Percentiles rank a stretch among this genome's conserved stretches.
These are phyloP conservation scores for Brachyistius frenatus DNA, from an alignment of 2,113 vertebrate species.

Conservation along the genomic window DNA sequence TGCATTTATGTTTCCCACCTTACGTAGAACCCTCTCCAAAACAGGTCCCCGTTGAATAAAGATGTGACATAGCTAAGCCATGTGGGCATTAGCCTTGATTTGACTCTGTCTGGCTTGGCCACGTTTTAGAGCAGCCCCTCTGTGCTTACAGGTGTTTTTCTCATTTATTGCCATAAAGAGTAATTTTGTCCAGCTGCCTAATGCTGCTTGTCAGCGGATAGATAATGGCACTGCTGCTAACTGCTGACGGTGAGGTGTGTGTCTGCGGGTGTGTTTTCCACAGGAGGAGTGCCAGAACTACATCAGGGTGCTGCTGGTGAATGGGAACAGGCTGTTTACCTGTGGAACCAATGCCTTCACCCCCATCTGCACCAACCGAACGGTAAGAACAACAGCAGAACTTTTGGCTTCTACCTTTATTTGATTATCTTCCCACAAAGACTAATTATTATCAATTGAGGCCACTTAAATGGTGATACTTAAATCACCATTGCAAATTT, in stretches of 20 bases:
- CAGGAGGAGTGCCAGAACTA: conserved; percentile 99
- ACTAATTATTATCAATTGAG: too few species aligned
- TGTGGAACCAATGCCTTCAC: conserved; percentile 98
- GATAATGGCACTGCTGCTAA: conserved; percentile 48
- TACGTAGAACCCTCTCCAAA: conserved; percentile 52
- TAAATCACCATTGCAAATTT: too few species aligned
- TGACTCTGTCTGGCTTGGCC: conserved; percentile 62
- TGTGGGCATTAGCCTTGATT: conserved; percentile 73
- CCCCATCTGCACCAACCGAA: conserved; percentile 96
- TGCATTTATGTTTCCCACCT: conserved; percentile 54
- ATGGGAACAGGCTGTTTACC: conserved; percentile 92
- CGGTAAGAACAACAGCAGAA: conserved; percentile 82
- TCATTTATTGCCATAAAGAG: conserved; percentile 63
- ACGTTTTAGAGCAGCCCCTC: conserved; percentile 59
- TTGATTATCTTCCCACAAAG: too few species aligned
- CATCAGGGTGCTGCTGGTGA: conserved; percentile 95
- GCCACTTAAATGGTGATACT: too few species aligned
- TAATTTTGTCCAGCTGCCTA: conserved; percentile 52
- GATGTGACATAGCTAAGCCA: conserved; percentile 68
- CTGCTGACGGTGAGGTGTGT: conserved; percentile 54
- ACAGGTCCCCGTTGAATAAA: conserved; percentile 57
- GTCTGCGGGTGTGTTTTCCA: conserved; percentile 58
- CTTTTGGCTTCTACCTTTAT: background rate
- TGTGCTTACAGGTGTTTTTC: conserved; percentile 63
- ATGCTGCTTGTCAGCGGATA: conserved; percentile 52